phyloP scores from a whole-genome alignment of 2,113 vertebrate genomes.

The Natator depressus region DNA sequence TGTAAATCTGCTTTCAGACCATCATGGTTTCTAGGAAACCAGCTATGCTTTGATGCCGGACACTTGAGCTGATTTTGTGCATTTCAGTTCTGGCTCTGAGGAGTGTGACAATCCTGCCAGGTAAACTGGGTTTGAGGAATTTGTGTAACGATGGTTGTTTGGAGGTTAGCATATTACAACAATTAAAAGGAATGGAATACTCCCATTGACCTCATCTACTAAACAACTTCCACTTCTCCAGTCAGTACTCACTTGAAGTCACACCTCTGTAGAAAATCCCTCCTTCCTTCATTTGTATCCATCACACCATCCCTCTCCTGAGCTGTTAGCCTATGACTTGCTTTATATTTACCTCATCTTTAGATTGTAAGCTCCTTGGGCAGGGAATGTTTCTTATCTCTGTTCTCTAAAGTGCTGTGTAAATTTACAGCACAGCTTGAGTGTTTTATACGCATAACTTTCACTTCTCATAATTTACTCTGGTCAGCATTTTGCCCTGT shows the following conservation, averaged over 20 bases:
- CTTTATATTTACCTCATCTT: background rate
- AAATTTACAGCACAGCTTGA: background rate
- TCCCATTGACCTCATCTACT: background rate
- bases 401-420: fast-evolving
- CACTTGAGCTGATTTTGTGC: background rate
- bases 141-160: fast-evolving
- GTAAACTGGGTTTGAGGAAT: background rate
- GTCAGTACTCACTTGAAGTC: background rate
- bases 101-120: background rate
- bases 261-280: background rate
- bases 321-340: fast-evolving
- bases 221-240: background rate
- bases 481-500: background rate
- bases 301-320: background rate
- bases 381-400: background rate
- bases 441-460: fast-evolving
- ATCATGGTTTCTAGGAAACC: fast-evolving
- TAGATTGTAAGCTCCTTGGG: fast-evolving
- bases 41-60: fast-evolving
- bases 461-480: background rate
- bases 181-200: background rate
- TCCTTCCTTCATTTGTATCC: background rate
- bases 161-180: background rate
- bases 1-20: background rate
- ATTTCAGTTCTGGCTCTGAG: background rate